Evolutionary conservation across 2,113 vertebrate genomes (phyloP).

Genomic region (Microcebus murinus): DNA sequence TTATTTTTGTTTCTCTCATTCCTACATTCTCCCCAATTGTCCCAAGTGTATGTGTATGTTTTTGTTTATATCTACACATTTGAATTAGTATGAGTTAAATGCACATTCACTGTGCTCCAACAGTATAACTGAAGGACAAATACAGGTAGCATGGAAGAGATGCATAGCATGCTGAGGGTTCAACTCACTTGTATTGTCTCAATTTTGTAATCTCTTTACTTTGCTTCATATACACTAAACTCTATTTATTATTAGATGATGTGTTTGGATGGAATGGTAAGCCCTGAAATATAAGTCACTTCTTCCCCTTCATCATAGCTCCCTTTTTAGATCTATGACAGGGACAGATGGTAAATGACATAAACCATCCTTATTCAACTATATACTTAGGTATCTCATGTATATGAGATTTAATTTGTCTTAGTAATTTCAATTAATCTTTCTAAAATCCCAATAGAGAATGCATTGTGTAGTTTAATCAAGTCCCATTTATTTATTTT

Average conservation of each 20-base stretch:
- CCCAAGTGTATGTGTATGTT: background rate
- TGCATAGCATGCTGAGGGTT: background rate
- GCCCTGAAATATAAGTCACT: background rate
- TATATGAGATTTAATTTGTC: background rate
- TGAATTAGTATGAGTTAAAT: background rate
- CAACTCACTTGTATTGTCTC: background rate
- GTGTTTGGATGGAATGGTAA: background rate
- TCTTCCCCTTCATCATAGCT: background rate
- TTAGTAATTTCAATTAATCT: slow-evolving; percentile 2
- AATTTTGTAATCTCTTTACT: background rate
- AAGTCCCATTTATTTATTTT: too few species aligned
- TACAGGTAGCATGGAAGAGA: background rate
- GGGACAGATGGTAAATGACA: background rate
- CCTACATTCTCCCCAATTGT: background rate
- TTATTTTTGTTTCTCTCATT: background rate
- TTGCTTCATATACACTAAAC: background rate
- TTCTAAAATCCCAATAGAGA: background rate
- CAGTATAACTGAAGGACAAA: background rate
- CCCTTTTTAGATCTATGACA: background rate
- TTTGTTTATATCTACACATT: too few species aligned
- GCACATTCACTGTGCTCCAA: background rate
- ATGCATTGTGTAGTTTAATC: background rate
- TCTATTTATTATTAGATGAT: background rate
- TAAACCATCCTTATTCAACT: background rate
- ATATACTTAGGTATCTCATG: background rate